A percentile compares a stretch with the other conserved stretches of the same genome.
phyloP scores from a whole-genome alignment of 2,113 vertebrate species.

The Paracanthobrama guichenoti region DNA sequence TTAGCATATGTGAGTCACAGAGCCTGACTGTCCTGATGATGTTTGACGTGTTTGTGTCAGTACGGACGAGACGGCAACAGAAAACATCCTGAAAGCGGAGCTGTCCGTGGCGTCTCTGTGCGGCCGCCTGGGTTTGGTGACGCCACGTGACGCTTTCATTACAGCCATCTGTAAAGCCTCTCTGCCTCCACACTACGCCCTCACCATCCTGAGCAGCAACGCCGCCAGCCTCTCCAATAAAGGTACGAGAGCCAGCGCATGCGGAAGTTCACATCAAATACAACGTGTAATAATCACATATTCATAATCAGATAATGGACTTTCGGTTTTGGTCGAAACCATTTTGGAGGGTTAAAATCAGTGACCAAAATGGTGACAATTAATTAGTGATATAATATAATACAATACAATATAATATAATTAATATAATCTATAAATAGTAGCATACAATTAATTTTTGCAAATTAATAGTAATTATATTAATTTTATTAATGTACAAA shows the following conservation, averaged over 20 bases:
- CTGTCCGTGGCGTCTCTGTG: conserved; percentile 94
- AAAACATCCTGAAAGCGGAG: conserved; percentile 98
- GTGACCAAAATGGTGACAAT: no score
- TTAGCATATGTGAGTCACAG: neutral
- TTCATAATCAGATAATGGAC: no score
- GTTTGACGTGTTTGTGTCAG: conserved; percentile 67
- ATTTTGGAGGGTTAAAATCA: no score
- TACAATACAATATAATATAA: neutral
- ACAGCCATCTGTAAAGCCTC: conserved; percentile 98
- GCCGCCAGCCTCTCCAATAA: conserved; percentile 84
- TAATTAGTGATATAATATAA: no score
- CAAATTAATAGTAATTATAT: no score
- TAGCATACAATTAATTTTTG: neutral
- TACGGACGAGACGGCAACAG: conserved; percentile 95
- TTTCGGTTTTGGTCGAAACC: no score
- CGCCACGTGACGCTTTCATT: conserved; percentile 97
- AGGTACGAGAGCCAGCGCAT: conserved; percentile 67
- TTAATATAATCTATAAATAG: neutral
- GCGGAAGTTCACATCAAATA: neutral
- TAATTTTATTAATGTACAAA: neutral
- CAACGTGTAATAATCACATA: neutral
- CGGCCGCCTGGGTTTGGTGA: conserved; percentile 89
- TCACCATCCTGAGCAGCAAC: conserved; percentile 88
- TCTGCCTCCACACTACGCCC: conserved; percentile 94
- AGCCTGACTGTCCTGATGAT: neutral